Percentiles rank a stretch among this genome's conserved stretches.
These are phyloP conservation scores for Thereva nobilitata DNA, from an alignment of 2,888 invertebrate genomes.

Conservation along the genomic window DNA sequence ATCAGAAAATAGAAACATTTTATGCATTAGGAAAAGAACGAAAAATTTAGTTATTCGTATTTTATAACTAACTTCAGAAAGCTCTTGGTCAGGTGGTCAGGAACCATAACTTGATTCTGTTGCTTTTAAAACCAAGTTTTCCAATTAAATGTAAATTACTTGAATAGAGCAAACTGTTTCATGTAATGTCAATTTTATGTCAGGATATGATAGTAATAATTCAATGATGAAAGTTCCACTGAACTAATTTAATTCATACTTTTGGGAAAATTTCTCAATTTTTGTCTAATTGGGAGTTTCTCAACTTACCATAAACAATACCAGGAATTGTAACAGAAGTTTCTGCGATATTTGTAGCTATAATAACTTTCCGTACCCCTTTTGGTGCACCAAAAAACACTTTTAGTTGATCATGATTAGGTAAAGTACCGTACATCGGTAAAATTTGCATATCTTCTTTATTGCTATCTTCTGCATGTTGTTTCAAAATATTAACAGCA, in stretches of 20 bases:
- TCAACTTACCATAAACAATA: slow-evolving; percentile 77
- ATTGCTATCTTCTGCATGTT: slow-evolving; percentile 61
- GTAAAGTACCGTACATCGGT: slow-evolving; percentile 92
- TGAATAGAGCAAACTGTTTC: too few relatives aligned
- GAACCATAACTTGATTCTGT: too few relatives aligned
- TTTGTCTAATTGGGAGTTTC: not conserved
- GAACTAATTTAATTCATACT: not conserved
- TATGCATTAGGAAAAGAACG: too few relatives aligned
- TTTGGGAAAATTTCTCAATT: not conserved
- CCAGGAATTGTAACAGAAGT: slow-evolving; percentile 95
- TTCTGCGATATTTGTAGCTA: slow-evolving; percentile 97
- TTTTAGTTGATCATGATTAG: slow-evolving; percentile 76
- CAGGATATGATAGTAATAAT: not conserved
- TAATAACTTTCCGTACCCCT: slow-evolving; percentile 82
- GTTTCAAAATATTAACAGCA: slow-evolving; percentile 68
- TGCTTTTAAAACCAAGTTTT: too few relatives aligned
- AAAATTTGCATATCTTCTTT: slow-evolving; percentile 65
- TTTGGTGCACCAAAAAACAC: slow-evolving; percentile 76
- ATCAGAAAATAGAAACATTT: too few relatives aligned
- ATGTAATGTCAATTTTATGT: too few relatives aligned
- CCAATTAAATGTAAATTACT: too few relatives aligned
- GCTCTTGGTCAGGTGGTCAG: too few relatives aligned
- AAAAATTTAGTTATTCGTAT: too few relatives aligned
- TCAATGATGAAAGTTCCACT: not conserved
- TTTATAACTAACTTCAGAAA: too few relatives aligned